phyloP scores from a whole-genome alignment of 2,113 vertebrate species.

The Hipposideros armiger region DNA sequence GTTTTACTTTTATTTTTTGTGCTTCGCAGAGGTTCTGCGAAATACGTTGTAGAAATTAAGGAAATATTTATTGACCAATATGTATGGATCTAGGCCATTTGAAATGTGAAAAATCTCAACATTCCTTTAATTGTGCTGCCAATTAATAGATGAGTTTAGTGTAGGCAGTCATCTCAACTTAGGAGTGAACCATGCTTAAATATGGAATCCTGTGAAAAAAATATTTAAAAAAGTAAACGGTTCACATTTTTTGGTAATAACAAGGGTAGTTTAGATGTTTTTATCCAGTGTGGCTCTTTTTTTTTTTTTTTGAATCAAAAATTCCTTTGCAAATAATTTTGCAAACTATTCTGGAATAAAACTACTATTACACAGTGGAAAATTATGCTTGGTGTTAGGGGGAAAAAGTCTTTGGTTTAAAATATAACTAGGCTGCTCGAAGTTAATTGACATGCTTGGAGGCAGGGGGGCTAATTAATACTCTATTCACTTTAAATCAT shows the following conservation, averaged over 20 bases:
- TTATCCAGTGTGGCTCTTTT: background rate
- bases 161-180: background rate
- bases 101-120: background rate
- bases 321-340: conserved; percentile 15
- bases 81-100: background rate
- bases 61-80: background rate
- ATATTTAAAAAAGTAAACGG: background rate
- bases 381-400: background rate
- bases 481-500: background rate
- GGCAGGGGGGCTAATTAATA: background rate
- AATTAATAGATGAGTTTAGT: background rate
- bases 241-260: background rate
- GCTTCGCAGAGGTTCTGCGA: background rate
- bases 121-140: background rate
- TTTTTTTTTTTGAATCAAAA: background rate
- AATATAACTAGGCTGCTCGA: background rate
- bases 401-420: background rate
- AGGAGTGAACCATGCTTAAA: background rate
- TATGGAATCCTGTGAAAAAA: background rate
- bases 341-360: background rate
- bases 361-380: background rate
- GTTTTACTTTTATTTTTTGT: background rate
- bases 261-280: background rate
- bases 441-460: background rate
- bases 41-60: background rate